phyloP scores from a whole-genome alignment of 2,113 vertebrate species.

The Pitta sordida region DNA sequence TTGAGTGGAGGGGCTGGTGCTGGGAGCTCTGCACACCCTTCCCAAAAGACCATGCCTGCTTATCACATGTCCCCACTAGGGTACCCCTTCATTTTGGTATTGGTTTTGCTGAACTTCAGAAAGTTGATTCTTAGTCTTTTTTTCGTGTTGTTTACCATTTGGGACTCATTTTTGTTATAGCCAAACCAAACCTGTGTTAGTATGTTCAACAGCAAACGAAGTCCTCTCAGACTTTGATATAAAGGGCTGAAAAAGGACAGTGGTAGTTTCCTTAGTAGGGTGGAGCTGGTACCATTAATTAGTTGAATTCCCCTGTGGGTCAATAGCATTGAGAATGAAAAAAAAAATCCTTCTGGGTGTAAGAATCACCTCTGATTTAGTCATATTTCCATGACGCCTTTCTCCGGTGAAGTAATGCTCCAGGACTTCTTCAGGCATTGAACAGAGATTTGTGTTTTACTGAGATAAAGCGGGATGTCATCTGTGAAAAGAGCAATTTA shows the following conservation, averaged over 20 bases:
- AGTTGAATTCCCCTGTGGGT: neutral
- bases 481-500: slow-evolving; percentile 64
- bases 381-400: slow-evolving; percentile 3
- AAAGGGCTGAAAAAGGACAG: neutral
- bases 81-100: neutral
- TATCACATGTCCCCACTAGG: neutral
- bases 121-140: neutral
- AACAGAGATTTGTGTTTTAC: slow-evolving; percentile 54
- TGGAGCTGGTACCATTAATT: neutral
- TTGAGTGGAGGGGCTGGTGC: fast-evolving
- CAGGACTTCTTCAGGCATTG: slow-evolving; percentile 18
- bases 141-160: neutral
- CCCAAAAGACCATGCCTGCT: neutral
- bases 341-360: neutral
- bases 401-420: neutral
- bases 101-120: neutral
- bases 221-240: neutral
- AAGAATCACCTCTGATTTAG: slow-evolving; percentile 13
- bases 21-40: neutral
- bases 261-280: neutral
- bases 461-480: slow-evolving; percentile 57
- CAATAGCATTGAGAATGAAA: neutral
- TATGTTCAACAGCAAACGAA: neutral
- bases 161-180: neutral
- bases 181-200: neutral